Percentiles rank a stretch among this genome's conserved stretches.
Conservation (phyloP, 1,140 invertebrate species). For the Trichonephila inaurata region DNA sequence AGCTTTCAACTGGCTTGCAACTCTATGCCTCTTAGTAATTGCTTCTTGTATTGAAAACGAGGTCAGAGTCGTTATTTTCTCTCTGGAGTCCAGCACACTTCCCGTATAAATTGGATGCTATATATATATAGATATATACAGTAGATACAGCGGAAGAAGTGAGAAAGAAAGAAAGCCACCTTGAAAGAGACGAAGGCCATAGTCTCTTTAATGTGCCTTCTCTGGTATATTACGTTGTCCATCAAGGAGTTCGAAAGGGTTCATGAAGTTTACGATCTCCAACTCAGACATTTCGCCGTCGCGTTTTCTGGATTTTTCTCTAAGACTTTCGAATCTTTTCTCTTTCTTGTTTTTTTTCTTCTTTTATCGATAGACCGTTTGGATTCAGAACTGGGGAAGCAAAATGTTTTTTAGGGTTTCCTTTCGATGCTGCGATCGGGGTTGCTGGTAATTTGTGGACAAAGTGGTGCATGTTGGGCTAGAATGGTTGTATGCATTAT, state of each 20-base stretch:
- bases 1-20: constrained; percentile 37
- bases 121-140: constrained; percentile 12
- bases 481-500: too few species aligned
- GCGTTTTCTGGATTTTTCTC: constrained; percentile 46
- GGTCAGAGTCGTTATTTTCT: constrained; percentile 63
- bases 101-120: constrained; percentile 48
- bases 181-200: constrained; percentile 1
- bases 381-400: constrained; percentile 8
- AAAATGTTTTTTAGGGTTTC: constrained; percentile 39
- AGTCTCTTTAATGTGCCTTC: constrained; percentile 56
- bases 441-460: neutral
- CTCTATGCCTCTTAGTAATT: constrained; percentile 60
- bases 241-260: constrained; percentile 52
- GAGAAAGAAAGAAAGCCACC: neutral
- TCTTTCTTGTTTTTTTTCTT: neutral
- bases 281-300: constrained; percentile 54
- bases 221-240: constrained; percentile 62
- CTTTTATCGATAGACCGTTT: constrained; percentile 54
- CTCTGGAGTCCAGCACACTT: constrained; percentile 1
- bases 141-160: neutral
- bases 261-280: constrained; percentile 65
- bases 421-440: neutral
- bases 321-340: neutral
- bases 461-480: neutral
- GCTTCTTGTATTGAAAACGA: constrained; percentile 65